Conservation (phyloP, 2,113 vertebrate species). For the Cacatua alba region DNA sequence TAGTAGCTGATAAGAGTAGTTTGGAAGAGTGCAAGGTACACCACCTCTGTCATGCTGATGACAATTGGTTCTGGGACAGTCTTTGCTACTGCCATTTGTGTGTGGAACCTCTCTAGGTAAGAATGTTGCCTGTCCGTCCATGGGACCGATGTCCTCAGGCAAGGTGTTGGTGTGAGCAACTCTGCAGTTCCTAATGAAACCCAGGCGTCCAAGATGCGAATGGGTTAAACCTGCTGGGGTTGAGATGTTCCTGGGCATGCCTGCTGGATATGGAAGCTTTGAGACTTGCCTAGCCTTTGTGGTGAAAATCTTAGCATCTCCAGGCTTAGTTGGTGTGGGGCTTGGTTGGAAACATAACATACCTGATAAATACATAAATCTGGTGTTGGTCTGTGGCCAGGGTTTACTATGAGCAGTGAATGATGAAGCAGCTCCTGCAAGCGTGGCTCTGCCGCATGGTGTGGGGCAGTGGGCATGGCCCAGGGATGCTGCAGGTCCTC, state of each 20-base stretch:
- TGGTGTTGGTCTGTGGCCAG: neutral
- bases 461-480: neutral
- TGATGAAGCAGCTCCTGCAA: neutral
- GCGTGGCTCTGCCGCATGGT: accelerated
- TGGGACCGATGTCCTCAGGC: neutral
- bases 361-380: neutral
- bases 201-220: neutral
- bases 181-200: neutral
- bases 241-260: neutral
- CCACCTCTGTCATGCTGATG: neutral
- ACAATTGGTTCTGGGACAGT: neutral
- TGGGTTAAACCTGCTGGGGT: neutral
- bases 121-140: neutral
- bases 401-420: neutral
- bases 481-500: neutral
- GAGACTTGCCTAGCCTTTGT: neutral
- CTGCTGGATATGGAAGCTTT: neutral
- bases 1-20: neutral
- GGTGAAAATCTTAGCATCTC: neutral
- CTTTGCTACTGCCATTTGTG: neutral
- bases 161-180: neutral
- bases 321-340: neutral
- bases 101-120: neutral
- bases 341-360: neutral
- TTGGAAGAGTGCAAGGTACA: neutral